These are phyloP conservation scores for Pycnonotus jocosus DNA, from an alignment of 2,113 vertebrate genomes.

Conservation along the genomic window DNA sequence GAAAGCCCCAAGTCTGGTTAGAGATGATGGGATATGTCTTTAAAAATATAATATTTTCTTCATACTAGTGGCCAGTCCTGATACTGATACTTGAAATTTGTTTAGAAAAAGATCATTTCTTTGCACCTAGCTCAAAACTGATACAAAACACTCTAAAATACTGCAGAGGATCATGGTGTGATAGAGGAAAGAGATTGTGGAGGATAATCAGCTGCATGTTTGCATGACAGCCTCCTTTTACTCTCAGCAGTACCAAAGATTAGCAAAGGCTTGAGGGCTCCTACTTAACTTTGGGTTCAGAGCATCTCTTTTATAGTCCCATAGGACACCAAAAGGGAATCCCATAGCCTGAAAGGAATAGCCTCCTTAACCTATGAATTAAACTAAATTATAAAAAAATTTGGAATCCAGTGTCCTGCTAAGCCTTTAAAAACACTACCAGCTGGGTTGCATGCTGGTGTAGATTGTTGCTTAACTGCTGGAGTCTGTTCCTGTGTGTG, in stretches of 20 bases:
- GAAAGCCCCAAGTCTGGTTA: not conserved
- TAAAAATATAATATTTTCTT: not conserved
- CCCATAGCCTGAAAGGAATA: not conserved
- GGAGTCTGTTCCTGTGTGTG: not conserved
- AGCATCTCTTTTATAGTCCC: not conserved
- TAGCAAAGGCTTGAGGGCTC: not conserved
- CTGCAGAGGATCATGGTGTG: not conserved
- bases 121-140: not conserved
- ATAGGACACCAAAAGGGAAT: not conserved
- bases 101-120: not conserved
- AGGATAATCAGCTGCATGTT: not conserved
- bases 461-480: not conserved
- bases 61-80: not conserved
- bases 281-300: not conserved
- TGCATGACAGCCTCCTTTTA: not conserved
- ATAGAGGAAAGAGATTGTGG: not conserved
- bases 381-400: not conserved
- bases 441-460: not conserved
- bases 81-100: not conserved
- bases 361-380: not conserved
- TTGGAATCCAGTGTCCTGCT: not conserved
- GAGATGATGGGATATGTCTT: not conserved
- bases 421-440: not conserved
- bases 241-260: not conserved
- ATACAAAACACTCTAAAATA: not conserved